Evolutionary conservation across 1,140 invertebrate genomes (phyloP), one percentile per base, ranked within the genome.

Genomic region (Neuroterus valhalla): DNA sequence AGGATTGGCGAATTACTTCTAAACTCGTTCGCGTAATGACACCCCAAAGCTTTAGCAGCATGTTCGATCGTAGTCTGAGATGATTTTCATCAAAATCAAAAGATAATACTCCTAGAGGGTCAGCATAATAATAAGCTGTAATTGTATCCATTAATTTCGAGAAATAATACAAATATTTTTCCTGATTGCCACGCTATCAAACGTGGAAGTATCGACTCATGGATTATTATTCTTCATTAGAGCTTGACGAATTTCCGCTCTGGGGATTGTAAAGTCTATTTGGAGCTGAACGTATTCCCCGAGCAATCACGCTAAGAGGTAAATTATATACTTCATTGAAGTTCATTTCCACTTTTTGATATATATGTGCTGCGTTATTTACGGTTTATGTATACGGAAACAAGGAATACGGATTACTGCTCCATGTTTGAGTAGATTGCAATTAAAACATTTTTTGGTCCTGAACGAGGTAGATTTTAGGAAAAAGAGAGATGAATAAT

Each of bases 401-500:
- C 31, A 38, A 38, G 31, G 31, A 38, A 5, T 38, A 38, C 31
- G 6, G 5, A 38, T 10, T 38, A 38, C 31, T 8, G 31, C 31
- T 38, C 3, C 6, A 38, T 38, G 31, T 38, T 38, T 38, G 5
- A 38, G 31, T 38, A 38, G 3, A 38, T 38, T 8, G 6, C 5
- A 38, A 38, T 38, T 19, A 19, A 17, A 19, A n/a, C 46, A 1
- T 6, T 48, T 48, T 19, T 48, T 14, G 1, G 1, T 26, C 11
- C 11, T 21, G 19, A 52, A 52, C 12, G 23, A 10, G 3, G 21
- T 38, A 38, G 1, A 52, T 11, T 11, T 52, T 2, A 17, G 0
- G 17, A 50, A 52, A 52, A 21, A 19, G 23, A 17, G 46, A 17
- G 15, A 26, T 38, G 11, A 74, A 66, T 76, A 76, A 79, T 77